Evolutionary conservation across 1,140 invertebrate species (phyloP), one percentile per base, ranked within the genome.

Genomic region (Probaryconus sp.): DNA sequence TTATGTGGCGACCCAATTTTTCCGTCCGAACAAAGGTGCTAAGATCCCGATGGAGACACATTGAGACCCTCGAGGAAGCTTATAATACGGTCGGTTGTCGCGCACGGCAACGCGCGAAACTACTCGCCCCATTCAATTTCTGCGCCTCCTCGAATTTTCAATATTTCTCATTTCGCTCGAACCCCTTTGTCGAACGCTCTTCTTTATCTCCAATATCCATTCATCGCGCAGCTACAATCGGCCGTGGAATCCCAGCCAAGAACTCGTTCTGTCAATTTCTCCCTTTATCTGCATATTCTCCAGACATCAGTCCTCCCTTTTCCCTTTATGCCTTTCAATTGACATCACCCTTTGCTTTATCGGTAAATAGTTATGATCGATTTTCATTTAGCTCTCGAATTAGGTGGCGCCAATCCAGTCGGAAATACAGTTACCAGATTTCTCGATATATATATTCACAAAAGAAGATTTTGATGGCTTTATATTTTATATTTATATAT

Each of bases 1-100:
- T 60, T 60, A 42, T 45, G 43, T 21, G 37, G 21, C 78, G 76
- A 78, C 77, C 76, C 30, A 77, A 45, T 80, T 80, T 74, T 74
- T 72, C 26, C 20, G 17, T 67, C 20, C 43, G 68, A 71, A 77
- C 71, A 74, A 75, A 78, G 48, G 67, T 61, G 14, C 35, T 4
- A 31, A 48, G 16, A 42, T 56, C 13, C 30, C 56, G 60, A 79
- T 60, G 48, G 61, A 60, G 51, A 28, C 11, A 30, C 50, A 16
- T 50, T 21, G n/a, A n/a, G 24, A 35, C 31, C 50, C 51, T 5
- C 28, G 28, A 51, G 55, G 38, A 45, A 56, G 16, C 42, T 50
- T 26, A 26, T 14, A 38, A 61, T 53, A 55, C 56, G 35, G 56
- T n/a, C 33, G 16, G 50, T 55, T 26, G 58, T 14, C 28, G 28